Evolutionary conservation across 2,113 vertebrate genomes (phyloP), one percentile per base, ranked within the genome.

Genomic region (Stegastes partitus): DNA sequence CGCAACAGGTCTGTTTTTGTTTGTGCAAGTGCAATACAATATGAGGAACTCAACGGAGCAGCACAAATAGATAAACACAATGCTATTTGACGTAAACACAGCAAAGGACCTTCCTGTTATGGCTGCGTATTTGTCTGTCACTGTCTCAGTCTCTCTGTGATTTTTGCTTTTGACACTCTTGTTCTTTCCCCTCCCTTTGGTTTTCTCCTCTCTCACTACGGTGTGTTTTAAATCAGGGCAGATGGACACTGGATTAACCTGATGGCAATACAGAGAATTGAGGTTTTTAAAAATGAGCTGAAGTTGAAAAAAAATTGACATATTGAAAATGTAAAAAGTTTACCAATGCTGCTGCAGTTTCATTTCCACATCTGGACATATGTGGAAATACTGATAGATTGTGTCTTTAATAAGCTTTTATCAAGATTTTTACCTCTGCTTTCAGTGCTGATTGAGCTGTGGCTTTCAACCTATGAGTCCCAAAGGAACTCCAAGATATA

Each of bases 71-170:
- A 88, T 79, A 82, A 89, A 88, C 68, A 87, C 58, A 77, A 85
- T 59, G 79, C 70, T 87, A 85, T 90, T 90, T 88, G 82, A 85
- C 88, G 81, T 74, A 39, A 77, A 89, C 77, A 68, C 72, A 90
- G 88, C 79, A 91, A 79, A 89, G 82, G 69, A 34, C 75, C 77
- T 93, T 94, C 90, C 90, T 93, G 92, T 86, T 89, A 57, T 73
- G 68, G 50, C 56, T 58, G 34, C 59, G n/a, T 77, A 83, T 83
- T 83, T 82, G 22, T 77, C 70, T 64, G 66, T 83, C 74, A 81
- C 23, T 84, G 61, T 84, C 68, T 72, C 45, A 56, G 69, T 68
- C 34, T 69, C 49, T 37, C 47, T 85, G 69, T 68, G 50, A 73
- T 70, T 77, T 83, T 62, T 73, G 23, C 19, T 73, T 74, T 85